A percentile compares a stretch with the other conserved stretches of the same genome.
Conservation (phyloP, 2,113 vertebrate species). For the Tachysurus fulvidraco region DNA sequence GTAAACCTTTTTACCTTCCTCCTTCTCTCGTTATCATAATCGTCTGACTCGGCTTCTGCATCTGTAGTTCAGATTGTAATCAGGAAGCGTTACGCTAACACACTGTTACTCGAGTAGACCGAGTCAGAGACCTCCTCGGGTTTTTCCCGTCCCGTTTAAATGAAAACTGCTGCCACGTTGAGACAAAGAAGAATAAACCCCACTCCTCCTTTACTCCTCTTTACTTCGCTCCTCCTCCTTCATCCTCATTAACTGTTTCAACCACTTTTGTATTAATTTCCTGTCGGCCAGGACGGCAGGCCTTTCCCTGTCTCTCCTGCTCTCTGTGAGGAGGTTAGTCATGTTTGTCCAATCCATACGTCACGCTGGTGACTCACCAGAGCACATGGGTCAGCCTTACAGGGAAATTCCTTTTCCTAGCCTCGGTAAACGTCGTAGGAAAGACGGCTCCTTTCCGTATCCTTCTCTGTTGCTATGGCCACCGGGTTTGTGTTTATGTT, state of each 20-base stretch:
- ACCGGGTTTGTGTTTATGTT: not conserved
- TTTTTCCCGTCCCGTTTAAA: not conserved
- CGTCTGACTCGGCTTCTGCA: conserved; percentile 4
- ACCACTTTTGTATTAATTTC: not conserved
- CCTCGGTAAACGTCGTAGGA: not conserved
- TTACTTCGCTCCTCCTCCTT: not conserved
- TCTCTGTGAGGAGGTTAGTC: conserved; percentile 51
- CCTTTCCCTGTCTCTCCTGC: conserved; percentile 40
- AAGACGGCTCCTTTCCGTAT: not conserved
- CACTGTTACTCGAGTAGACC: not conserved
- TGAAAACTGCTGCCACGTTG: not conserved
- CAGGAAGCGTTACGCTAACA: conserved; percentile 1
- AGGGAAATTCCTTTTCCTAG: not conserved
- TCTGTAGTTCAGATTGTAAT: conserved; percentile 12
- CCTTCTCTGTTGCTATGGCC: not conserved
- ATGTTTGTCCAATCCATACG: conserved; percentile 48
- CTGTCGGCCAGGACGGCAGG: conserved; percentile 8
- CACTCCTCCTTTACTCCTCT: not conserved
- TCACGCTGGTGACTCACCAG: conserved; percentile 56
- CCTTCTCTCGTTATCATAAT: not conserved
- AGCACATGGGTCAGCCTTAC: conserved; percentile 51
- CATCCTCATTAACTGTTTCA: not conserved
- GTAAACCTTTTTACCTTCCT: not conserved
- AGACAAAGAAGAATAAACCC: not conserved
- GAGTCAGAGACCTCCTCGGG: not conserved